phyloP scores from a whole-genome alignment of 2,113 vertebrate species.

The Scatophagus argus region DNA sequence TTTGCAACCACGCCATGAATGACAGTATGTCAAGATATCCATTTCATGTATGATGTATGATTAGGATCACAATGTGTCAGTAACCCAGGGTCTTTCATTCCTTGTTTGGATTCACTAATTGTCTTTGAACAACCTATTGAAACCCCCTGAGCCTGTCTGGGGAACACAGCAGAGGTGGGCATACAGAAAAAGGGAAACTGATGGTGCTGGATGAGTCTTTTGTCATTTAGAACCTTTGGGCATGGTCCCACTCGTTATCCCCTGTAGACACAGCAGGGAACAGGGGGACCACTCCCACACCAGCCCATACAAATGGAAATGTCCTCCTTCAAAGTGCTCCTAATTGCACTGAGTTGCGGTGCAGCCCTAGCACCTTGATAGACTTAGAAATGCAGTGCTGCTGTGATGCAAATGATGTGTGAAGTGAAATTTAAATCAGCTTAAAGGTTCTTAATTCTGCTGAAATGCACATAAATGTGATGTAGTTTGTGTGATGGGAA shows the following conservation, averaged over 20 bases:
- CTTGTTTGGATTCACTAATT: conserved; percentile 56
- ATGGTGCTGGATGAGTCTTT: conserved; percentile 47
- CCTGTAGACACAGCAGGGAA: conserved; percentile 58
- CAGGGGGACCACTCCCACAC: conserved; percentile 54
- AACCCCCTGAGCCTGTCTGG: conserved; percentile 39
- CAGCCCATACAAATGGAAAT: conserved; percentile 71
- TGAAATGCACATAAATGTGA: background rate
- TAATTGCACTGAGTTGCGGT: conserved; percentile 51
- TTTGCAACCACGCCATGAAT: conserved; percentile 18
- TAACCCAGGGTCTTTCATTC: conserved; percentile 30
- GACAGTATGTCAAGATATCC: conserved; percentile 3
- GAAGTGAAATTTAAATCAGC: background rate
- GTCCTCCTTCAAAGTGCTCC: conserved; percentile 34
- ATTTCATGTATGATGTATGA: conserved; percentile 40
- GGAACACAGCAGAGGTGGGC: conserved; percentile 53
- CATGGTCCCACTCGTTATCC: conserved; percentile 51
- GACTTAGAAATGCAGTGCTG: conserved; percentile 5
- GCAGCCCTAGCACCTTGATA: conserved; percentile 31
- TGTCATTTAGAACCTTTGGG: conserved; percentile 58
- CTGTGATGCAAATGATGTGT: conserved; percentile 23
- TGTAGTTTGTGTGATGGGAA: background rate
- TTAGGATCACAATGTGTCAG: conserved; percentile 39
- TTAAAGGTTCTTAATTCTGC: background rate
- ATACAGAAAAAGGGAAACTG: conserved; percentile 34
- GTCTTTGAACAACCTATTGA: conserved; percentile 66